Conservation (phyloP, 2,797 vertebrate species). For the Cheirogaleus major region DNA sequence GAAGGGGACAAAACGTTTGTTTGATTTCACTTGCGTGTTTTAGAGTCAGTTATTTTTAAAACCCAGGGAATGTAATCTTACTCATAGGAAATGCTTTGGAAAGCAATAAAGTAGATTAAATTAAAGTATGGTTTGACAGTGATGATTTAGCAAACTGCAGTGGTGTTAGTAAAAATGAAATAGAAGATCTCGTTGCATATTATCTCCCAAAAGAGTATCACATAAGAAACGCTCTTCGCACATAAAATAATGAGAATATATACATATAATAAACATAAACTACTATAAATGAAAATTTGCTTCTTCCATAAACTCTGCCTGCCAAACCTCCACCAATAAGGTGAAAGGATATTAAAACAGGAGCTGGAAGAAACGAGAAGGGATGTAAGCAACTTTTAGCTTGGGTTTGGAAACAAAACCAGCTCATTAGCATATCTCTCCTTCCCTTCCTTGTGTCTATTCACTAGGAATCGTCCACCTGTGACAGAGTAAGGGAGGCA, state of each 20-base stretch:
- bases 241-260: slow-evolving; percentile 78
- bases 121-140: slow-evolving; percentile 81
- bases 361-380: slow-evolving; percentile 32
- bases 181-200: slow-evolving; percentile 71
- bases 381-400: neutral
- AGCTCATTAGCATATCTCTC: neutral
- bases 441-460: neutral
- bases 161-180: slow-evolving; percentile 75
- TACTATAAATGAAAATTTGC: slow-evolving; percentile 73
- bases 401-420: neutral
- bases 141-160: slow-evolving; percentile 76
- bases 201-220: slow-evolving; percentile 71
- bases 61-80: slow-evolving; percentile 72
- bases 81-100: slow-evolving; percentile 68
- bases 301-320: slow-evolving; percentile 72
- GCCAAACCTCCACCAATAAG: slow-evolving; percentile 68
- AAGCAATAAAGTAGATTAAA: slow-evolving; percentile 82
- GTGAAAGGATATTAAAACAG: neutral
- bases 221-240: slow-evolving; percentile 67
- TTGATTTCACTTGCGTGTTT: slow-evolving; percentile 57
- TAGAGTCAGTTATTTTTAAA: slow-evolving; percentile 67
- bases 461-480: neutral
- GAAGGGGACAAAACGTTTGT: slow-evolving; percentile 64
- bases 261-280: slow-evolving; percentile 82
- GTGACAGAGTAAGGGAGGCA: neutral